phyloP scores from a whole-genome alignment of 2,797 vertebrate species.

The Setipinna tenuifilis region DNA sequence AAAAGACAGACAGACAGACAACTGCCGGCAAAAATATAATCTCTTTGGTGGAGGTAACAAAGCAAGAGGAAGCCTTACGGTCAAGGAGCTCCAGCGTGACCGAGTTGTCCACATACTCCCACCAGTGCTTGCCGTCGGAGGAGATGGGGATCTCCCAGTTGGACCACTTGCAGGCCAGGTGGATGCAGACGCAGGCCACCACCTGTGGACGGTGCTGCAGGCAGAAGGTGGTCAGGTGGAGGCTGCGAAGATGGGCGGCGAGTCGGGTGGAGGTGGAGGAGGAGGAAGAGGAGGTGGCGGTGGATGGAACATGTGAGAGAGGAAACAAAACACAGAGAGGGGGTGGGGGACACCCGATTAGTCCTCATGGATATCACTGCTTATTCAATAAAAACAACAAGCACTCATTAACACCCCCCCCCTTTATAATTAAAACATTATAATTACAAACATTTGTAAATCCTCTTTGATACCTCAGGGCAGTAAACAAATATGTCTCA shows the following conservation, averaged over 20 bases:
- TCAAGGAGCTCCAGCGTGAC: slow-evolving; percentile 94
- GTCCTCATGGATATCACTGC: neutral
- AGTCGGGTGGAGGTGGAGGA: slow-evolving; percentile 41
- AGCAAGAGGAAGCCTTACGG: slow-evolving; percentile 73
- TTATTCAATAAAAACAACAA: neutral
- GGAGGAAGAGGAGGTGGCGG: neutral
- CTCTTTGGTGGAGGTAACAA: too few species aligned
- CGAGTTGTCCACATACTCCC: slow-evolving; percentile 95
- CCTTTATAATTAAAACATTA: neutral
- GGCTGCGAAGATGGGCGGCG: slow-evolving; percentile 69
- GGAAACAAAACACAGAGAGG: neutral
- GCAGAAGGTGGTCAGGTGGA: slow-evolving; percentile 98
- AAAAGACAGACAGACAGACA: too few species aligned
- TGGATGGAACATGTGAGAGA: neutral
- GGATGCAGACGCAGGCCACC: slow-evolving; percentile 97
- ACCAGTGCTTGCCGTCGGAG: slow-evolving; percentile 96
- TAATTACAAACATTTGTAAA: neutral
- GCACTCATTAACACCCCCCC: neutral
- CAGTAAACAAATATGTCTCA: neutral
- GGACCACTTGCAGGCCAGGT: slow-evolving; percentile 99
- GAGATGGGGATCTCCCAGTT: slow-evolving; percentile 99
- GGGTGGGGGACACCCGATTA: neutral
- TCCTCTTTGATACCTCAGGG: neutral
- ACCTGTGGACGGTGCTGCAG: slow-evolving; percentile 97
- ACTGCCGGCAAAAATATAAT: too few species aligned